Evolutionary conservation across 2,797 vertebrate species (phyloP), one percentile per base, ranked within the genome.

Genomic region (Gymnoscopelus microlampas): DNA sequence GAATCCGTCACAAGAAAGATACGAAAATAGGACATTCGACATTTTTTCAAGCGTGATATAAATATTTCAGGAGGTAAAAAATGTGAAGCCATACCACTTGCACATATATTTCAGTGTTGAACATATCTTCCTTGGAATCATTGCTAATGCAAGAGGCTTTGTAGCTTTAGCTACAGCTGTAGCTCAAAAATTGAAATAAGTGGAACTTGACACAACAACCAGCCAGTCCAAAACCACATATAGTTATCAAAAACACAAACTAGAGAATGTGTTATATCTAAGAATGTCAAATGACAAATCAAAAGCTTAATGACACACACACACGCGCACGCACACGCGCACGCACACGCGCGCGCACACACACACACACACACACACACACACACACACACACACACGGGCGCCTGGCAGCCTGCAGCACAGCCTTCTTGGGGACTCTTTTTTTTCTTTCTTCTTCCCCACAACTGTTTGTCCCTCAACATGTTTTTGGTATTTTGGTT

Each of bases 51-150:
- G 69, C 58, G 50, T 70, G 66, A 78, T 85, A 90, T 93, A 84
- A 90, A 92, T 92, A 88, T 88, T 91, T 82, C 76, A 84, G 68
- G 84, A 81, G 79, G 82, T 93, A 75, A 88, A 78, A 78, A 68
- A 58, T 73, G 82, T 12, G 87, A 79, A 68, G 81, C 79, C 79
- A 88, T 85, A 85, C 80, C 79, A 82, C 82, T 63, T 66, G 76
- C 63, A 85, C 82, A 76, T 81, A 80, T 69, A 80, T 80, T 87
- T 85, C 71, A 79, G 84, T 72, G 80, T 14, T 48, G 35, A 71
- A 80, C 76, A 58, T 70, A 68, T 80, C 80, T 78, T 79, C 82
- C 57, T 85, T 60, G 82, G 73, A 85, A 72, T 50, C 81, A 82
- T 87, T 74, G 83, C 79, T 79, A 68, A 84, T 79, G 82, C 49